Conservation (phyloP, 2,888 invertebrate genomes). For the Phrixothrix hirtus region DNA sequence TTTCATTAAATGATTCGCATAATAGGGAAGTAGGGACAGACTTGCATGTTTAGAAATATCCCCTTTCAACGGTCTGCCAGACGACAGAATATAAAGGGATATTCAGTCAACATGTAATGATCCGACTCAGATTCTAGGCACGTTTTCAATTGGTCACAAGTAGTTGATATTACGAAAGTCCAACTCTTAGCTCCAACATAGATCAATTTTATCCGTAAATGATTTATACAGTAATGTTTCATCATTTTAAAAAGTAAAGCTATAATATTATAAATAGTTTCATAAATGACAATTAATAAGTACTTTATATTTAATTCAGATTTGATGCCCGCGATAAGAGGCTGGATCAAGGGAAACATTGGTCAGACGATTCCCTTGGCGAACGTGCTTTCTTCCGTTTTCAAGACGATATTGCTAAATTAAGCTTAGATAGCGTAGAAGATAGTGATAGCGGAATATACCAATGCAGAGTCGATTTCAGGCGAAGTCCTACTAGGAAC, state of each 20-base stretch:
- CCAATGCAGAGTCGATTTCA: slow-evolving; percentile 88
- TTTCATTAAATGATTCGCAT: background rate
- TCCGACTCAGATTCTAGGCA: slow-evolving; percentile 24
- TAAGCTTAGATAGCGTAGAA: slow-evolving; percentile 74
- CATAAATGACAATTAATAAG: no score
- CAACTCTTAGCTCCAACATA: slow-evolving; percentile 21
- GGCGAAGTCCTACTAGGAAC: slow-evolving; percentile 85
- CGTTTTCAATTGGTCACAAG: slow-evolving; percentile 32
- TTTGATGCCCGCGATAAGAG: slow-evolving; percentile 75
- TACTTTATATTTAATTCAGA: slow-evolving; percentile 59
- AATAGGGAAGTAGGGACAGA: background rate
- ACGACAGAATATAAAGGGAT: slow-evolving; percentile 23
- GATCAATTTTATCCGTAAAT: slow-evolving; percentile 20
- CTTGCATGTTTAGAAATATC: slow-evolving; percentile 5
- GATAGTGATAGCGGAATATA: slow-evolving; percentile 81
- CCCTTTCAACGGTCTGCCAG: slow-evolving; percentile 10
- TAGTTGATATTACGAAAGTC: slow-evolving; percentile 27
- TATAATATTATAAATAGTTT: no score
- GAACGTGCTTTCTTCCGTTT: slow-evolving; percentile 77
- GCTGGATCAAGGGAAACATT: slow-evolving; percentile 75
- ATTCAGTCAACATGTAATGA: slow-evolving; percentile 29
- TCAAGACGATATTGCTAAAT: slow-evolving; percentile 73
- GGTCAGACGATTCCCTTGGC: slow-evolving; percentile 79
- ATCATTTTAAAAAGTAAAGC: no score
- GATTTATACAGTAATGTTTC: slow-evolving; percentile 19